Base-by-base conservation (phyloP, 2,113 vertebrate species). In the Hassar affinis region DNA sequence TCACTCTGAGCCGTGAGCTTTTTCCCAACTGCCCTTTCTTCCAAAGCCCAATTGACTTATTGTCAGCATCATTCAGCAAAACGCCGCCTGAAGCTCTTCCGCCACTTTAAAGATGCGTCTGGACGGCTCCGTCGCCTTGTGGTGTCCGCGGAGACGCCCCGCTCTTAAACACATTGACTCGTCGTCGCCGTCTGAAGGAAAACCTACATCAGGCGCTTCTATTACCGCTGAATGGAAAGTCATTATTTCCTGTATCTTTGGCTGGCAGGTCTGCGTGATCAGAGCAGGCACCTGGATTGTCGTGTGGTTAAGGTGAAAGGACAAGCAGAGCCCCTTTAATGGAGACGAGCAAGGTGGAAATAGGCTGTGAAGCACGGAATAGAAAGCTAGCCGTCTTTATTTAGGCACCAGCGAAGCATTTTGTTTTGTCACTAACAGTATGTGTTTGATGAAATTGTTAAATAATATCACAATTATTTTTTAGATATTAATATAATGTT, bases 21-120 rank as follows among this genome's bases (percentile, higher is more conserved):
- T 71, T 64, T 68, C 62, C 61, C 20, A 17, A 17, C 68, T 56
- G 54, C 75, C 59, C 76, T 74, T 83, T 81, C 71, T 78, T 78
- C 57, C 25, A 72, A 85, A 80, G 79, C 71, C 3, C 77, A 78
- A 86, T 83, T 81, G 83, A 86, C 83, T 83, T 84, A 64, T 87
- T 88, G 87, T 88, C 85, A 87, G 59, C 49, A 68, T 80, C 80
- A n/a, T 85, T 88, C 80, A 78, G 80, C 42, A 59, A 75, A 79
- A 82, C 69, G 35, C 38, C n/a, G 15, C 66, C 69, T 80, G 84
- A 85, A 61, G 75, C 30, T n/a, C 66, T 69, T 71, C 10, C 35
- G 66, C 56, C 84, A 38, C 74, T 59, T 84, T 79, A 52, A 81
- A 59, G 79, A 82, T 27, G 69, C 49, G 52, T 72, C 80, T 71